phyloP scores from a whole-genome alignment of 2,797 vertebrate species.

The Garrulus glandarius region DNA sequence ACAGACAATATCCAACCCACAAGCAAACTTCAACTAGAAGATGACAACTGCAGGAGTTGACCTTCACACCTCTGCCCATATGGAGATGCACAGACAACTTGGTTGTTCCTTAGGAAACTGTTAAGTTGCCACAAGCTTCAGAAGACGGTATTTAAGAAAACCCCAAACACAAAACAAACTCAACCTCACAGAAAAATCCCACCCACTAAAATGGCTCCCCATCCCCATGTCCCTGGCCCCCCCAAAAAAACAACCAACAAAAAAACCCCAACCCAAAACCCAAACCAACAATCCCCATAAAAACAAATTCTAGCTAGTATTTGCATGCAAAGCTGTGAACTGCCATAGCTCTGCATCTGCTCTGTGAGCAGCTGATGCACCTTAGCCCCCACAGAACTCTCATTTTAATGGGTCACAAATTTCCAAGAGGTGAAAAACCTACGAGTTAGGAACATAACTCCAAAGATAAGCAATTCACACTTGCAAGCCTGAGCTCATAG shows the following conservation, averaged over 20 bases:
- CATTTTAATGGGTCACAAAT: neutral
- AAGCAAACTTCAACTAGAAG: neutral
- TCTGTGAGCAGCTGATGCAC: neutral
- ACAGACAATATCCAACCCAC: neutral
- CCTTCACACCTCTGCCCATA: neutral
- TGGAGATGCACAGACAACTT: neutral
- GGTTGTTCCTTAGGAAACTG: neutral
- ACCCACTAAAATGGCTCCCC: neutral
- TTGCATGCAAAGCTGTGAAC: neutral
- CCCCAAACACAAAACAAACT: neutral
- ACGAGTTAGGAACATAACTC: neutral
- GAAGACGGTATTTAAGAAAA: neutral
- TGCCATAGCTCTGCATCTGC: neutral
- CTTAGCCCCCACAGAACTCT: neutral
- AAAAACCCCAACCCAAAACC: neutral
- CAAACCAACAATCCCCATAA: neutral
- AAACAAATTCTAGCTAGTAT: neutral
- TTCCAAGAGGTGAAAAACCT: neutral
- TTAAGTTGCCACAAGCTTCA: neutral
- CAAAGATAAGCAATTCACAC: neutral
- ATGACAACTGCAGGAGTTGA: neutral
- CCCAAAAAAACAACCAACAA: rapidly evolving
- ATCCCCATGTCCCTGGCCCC: rapidly evolving
- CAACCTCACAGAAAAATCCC: neutral
- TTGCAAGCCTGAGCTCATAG: neutral